Percentiles rank a stretch among this genome's conserved stretches.
Conservation (phyloP, 2,113 vertebrate species). For the Regulus satrapa region DNA sequence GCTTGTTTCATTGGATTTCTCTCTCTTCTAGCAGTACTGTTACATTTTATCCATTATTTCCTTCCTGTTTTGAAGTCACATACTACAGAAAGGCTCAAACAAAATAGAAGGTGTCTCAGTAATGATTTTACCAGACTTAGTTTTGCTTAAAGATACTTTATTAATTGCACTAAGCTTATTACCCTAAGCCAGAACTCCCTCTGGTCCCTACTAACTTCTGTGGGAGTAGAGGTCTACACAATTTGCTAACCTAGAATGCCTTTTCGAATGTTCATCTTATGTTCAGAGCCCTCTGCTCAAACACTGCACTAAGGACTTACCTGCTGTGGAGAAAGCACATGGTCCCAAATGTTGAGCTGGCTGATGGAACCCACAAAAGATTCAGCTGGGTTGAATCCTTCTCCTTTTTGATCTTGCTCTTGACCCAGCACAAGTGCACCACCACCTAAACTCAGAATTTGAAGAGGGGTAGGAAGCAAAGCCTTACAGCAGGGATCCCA, state of each 20-base stretch:
- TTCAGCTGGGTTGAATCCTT: conserved; percentile 95
- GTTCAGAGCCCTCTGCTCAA: conserved; percentile 5
- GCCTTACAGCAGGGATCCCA: neutral
- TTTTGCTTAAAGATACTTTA: neutral
- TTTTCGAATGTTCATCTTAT: neutral
- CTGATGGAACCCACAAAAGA: conserved; percentile 96
- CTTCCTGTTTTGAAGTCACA: neutral
- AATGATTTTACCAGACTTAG: neutral
- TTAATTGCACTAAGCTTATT: neutral
- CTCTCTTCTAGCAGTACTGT: neutral
- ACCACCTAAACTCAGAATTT: conserved; percentile 76
- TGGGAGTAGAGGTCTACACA: neutral
- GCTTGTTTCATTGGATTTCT: neutral
- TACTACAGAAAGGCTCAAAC: neutral
- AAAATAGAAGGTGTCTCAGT: neutral
- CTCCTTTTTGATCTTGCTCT: conserved; percentile 93
- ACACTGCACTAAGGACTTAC: conserved; percentile 68
- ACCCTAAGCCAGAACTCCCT: neutral
- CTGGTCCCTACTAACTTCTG: neutral
- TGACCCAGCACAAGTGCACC: conserved; percentile 92
- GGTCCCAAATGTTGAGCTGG: conserved; percentile 96
- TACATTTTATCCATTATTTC: neutral
- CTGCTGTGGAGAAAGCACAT: conserved; percentile 88
- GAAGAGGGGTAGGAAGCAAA: neutral
- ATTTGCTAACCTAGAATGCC: neutral